Base-by-base conservation (phyloP, 1,140 invertebrate genomes). In the Aphis gossypii region DNA sequence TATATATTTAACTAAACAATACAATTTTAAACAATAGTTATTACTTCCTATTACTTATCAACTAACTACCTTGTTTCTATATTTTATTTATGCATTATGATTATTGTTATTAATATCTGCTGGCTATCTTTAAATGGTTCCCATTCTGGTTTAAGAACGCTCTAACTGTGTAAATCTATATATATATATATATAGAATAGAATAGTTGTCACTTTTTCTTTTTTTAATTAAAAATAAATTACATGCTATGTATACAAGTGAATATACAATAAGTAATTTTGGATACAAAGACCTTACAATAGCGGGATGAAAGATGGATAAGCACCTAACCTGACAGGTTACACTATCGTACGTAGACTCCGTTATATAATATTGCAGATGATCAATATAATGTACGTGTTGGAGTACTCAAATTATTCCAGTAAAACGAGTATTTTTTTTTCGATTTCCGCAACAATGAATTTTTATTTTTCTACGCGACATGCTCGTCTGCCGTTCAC, bases 361-460 rank as follows among this genome's bases (percentile, higher is more conserved):
- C 1, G 18, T 48, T 6, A 35, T 46, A 21, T 21, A 18, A 48
- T 87, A 51, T 48, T 44, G 11, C 44, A 86, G 41, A 11, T 20
- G 23, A 46, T 86, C 30, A 30, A 46, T 87, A 35, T 87, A 46
- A 21, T 48, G 14, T 44, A 38, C 21, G 35, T 38, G 35, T 56
- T 8, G n/a, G 21, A 56, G 11, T 54, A 14, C n/a, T 41, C 51
- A 48, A 89, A 89, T 89, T 56, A 89, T 89, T 91, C 90, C 41
- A 41, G 25, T 20, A 35, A 68, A 82, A 83, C 46, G 90, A 92
- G 60, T 25, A 51, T 92, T 83, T 92, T 91, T 25, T 18, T 23
- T 68, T 23, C n/a, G 44, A 48, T 92, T 92, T 92, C 90, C 46
- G 76, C 68, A 51, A 92, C 76, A 41, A 21, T 83, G 46, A 92